These are phyloP conservation scores for Sinella curviseta DNA, from an alignment of 1,140 invertebrate genomes.

Conservation along the genomic window DNA sequence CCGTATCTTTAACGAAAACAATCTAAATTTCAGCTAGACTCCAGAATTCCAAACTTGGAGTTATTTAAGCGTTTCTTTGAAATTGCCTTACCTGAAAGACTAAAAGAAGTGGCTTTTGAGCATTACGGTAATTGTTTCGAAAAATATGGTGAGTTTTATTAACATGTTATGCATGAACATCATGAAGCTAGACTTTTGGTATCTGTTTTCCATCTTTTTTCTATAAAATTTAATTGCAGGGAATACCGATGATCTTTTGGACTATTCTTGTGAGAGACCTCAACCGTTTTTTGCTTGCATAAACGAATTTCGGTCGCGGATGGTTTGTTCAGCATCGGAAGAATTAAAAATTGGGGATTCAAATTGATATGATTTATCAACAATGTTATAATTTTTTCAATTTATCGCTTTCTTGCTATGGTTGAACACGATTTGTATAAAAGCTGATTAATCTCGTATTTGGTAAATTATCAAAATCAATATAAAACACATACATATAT, in stretches of 20 bases:
- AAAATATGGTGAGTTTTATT: neutral
- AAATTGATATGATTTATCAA: neutral
- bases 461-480: no score
- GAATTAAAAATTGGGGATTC: neutral
- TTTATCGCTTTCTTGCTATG: no score
- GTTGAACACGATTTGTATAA: no score
- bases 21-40: neutral
- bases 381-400: no score
- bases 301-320: neutral
- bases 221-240: neutral
- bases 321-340: neutral
- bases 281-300: neutral
- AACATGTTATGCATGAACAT: no score
- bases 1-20: no score
- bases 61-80: neutral
- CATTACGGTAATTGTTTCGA: neutral
- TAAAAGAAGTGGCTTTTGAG: no score
- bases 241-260: neutral
- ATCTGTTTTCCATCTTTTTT: neutral
- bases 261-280: neutral
- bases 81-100: neutral
- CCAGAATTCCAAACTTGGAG: neutral
- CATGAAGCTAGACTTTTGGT: neutral
- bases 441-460: no score
- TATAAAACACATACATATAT: no score